Base-by-base conservation (phyloP, 1,140 invertebrate genomes). In the Brachionus calyciflorus region DNA sequence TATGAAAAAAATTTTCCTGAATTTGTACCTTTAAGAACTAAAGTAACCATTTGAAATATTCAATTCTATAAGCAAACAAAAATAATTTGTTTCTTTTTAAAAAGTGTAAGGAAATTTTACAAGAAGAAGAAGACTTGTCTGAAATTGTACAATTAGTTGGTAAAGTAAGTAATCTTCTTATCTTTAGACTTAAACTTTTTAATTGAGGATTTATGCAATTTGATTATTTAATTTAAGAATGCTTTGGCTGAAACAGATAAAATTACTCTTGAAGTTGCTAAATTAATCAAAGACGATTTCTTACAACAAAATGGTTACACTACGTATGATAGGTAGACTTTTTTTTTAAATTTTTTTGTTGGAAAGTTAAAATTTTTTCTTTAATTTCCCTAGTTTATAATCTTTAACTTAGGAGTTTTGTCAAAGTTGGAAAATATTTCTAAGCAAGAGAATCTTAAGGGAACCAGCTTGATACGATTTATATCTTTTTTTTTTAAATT, bases 81-180 rank as follows among this genome's bases (percentile, higher is more conserved):
- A 51, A 49, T 51, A 30, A 0, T 2, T 0, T 30, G 17, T 19
- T 51, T 49, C 1, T 21, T 1, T 73, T 55, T 37, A n/a, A 80
- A 40, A 78, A 85, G 83, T 82, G 80, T 57, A 84, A 82, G 79
- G 84, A 86, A 81, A 84, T 86, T 79, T 80, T 98, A 17, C 94
- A 99, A 86, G 96, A 99, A 86, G 97, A 99, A 87, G 97, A 99
- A 86, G 97, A 99, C 88, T 87, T 99, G 79, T 96, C 96, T 14
- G 97, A 99, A 91, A 99, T 99, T 86, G 97, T 99, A 79, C 96
- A 99, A 84, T 87, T 99, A 78, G 97, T 99, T 79, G 97, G 97
- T 85, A 99, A 99, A 88, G 87, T 87, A 79, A 81, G 70, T 69
- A 0, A 44, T 46, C 14, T 70, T 78, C 7, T 41, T 14, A 33